Conservation (phyloP, 2,797 vertebrate genomes). For the Malacoraja senta region DNA sequence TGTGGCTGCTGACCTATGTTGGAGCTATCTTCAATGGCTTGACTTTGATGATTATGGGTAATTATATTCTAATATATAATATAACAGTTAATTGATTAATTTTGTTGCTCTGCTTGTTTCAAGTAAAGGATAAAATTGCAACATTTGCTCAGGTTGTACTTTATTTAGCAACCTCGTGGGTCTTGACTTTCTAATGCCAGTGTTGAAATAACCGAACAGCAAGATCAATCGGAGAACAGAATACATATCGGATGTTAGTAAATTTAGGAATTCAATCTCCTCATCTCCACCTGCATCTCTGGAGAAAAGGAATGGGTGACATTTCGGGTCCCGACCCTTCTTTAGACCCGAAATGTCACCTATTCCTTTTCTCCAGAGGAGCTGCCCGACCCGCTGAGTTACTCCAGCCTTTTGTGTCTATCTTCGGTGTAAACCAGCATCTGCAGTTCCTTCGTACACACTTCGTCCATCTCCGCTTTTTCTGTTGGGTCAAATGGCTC, state of each 20-base stretch:
- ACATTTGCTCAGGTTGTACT: not conserved
- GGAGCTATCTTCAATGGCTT: constrained; percentile 98
- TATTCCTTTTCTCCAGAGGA: too few species aligned
- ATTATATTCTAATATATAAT: constrained; percentile 46
- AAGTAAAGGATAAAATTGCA: not conserved
- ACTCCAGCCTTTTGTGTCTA: too few species aligned
- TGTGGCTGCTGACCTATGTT: constrained; percentile 98
- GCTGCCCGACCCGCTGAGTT: too few species aligned
- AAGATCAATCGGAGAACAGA: not conserved
- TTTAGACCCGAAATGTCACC: too few species aligned
- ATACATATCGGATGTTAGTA: not conserved
- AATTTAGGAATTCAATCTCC: not conserved
- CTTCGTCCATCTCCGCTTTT: not conserved
- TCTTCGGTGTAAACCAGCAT: too few species aligned
- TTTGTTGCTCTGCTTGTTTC: not conserved
- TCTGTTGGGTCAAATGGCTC: not conserved
- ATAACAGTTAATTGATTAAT: not conserved
- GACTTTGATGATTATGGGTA: constrained; percentile 95
- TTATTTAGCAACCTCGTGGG: not conserved
- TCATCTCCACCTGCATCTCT: not conserved
- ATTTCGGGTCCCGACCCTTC: too few species aligned
- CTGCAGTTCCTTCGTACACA: too few species aligned
- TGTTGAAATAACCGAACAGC: not conserved
- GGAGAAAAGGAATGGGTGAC: too few species aligned
- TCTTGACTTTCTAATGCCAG: not conserved